phyloP scores from a whole-genome alignment of 37 sponge, comb jelly and placozoan genomes.

The Ephydatia muelleri region DNA sequence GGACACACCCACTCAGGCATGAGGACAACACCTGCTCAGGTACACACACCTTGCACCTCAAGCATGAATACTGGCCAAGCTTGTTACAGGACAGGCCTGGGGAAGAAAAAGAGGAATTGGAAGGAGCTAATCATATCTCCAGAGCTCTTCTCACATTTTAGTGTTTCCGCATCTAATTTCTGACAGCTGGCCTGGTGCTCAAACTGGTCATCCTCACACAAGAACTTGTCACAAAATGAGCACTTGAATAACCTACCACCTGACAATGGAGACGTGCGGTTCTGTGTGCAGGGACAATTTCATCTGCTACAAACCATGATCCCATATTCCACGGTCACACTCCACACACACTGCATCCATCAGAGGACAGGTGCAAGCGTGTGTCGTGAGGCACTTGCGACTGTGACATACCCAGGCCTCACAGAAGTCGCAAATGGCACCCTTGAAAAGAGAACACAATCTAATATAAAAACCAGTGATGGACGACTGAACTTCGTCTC shows the following conservation, averaged over 20 bases:
- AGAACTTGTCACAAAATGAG: constrained; percentile 79
- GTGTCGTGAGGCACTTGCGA: constrained; percentile 91
- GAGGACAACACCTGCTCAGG: background rate
- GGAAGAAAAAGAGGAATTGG: background rate
- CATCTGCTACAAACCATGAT: constrained; percentile 73
- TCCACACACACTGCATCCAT: constrained; percentile 83
- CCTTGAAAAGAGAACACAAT: constrained; percentile 49
- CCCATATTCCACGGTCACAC: constrained; percentile 94
- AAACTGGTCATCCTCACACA: constrained; percentile 99
- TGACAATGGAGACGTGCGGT: background rate
- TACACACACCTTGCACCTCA: constrained; percentile 80
- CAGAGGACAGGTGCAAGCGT: constrained; percentile 94
- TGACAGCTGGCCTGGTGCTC: constrained; percentile 99
- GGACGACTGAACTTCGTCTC: constrained; percentile 11
- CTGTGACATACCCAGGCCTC: constrained; percentile 99
- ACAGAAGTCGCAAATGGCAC: constrained; percentile 99
- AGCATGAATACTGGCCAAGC: constrained; percentile 89
- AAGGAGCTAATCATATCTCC: background rate
- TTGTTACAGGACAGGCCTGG: constrained; percentile 93
- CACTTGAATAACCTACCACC: constrained; percentile 95
- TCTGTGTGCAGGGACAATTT: background rate
- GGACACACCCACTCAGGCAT: too few species aligned
- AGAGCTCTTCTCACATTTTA: constrained; percentile 77
- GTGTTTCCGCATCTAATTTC: constrained; percentile 80
- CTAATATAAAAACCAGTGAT: background rate